Conservation (phyloP, 2,888 invertebrate species). For the Choristoneura rosaceana region DNA sequence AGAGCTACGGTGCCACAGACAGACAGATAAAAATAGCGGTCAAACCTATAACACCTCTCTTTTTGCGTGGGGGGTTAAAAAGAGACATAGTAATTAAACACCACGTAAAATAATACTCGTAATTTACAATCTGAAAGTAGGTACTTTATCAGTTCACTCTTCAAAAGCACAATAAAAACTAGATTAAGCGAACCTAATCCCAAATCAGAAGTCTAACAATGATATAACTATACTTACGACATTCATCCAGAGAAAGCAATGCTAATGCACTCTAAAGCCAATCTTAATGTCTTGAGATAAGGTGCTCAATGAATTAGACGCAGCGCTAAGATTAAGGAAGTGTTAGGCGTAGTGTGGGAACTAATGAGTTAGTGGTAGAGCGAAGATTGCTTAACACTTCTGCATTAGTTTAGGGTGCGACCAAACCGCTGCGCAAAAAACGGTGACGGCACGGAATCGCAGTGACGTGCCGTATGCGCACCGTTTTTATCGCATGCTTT, state of each 20-base stretch:
- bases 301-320: slow-evolving; percentile 11
- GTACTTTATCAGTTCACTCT: neutral
- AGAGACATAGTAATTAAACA: too few species aligned
- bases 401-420: neutral
- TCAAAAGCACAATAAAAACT: neutral
- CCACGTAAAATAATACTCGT: neutral
- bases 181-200: slow-evolving; percentile 8
- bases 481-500: too few species aligned
- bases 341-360: slow-evolving; percentile 47
- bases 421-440: too few species aligned
- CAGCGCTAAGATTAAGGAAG: slow-evolving; percentile 44
- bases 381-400: neutral
- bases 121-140: neutral
- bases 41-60: too few species aligned
- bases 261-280: neutral
- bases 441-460: too few species aligned
- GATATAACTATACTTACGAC: slow-evolving; percentile 10
- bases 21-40: too few species aligned
- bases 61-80: too few species aligned
- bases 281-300: slow-evolving; percentile 1
- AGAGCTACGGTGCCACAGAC: too few species aligned
- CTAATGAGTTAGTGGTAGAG: slow-evolving; percentile 24
- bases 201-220: slow-evolving; percentile 26
- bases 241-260: slow-evolving; percentile 23
- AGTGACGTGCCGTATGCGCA: too few species aligned